Evolutionary conservation across 1,140 invertebrate species (phyloP), one percentile per base, ranked within the genome.

Genomic region (Drosophila quadrilineata): DNA sequence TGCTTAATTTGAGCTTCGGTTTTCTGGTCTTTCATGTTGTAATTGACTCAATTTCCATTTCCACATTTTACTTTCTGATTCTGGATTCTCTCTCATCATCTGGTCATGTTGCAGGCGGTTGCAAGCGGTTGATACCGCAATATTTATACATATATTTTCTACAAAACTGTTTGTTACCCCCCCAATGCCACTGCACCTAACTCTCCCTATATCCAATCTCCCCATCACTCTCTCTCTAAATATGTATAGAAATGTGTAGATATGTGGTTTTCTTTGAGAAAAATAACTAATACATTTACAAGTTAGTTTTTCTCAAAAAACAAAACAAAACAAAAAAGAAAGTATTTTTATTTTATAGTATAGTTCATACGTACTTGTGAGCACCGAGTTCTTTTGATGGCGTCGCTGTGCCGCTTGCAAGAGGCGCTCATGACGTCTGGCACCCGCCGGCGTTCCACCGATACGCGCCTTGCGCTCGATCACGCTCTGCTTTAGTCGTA

Each of bases 401-500:
- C 91, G 64, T 76, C 91, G 80, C 95, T 97, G 92, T 93, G 92
- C 90, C 93, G 92, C 87, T 93, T 93, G 80, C 84, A 95, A 93
- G 84, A 93, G 91, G 88, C 94, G 91, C 69, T 96, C 94, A 90
- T 96, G 95, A 75, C 96, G 93, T 73, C 96, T 93, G 75, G 95
- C 94, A 90, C 97, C 94, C 73, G 96, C 96, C 89, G 96, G 96
- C n/a, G n/a, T n/a, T 89, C 93, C 92, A 88, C 93, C 92, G 67
- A 91, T 92, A 77, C 93, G 90, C 84, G 93, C 93, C 88, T 96
- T 93, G 71, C 96, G 93, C 91, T 98, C 96, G 91, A 97, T 95
- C 84, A 98, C 95, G 90, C 97, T 95, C 91, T 98, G 96, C 93
- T 98, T 98, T 88, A 98, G 93, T 87, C 97, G 95, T 91, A 98